Evolutionary conservation across 2,113 vertebrate species (phyloP).

Genomic region (Pygoscelis adeliae): DNA sequence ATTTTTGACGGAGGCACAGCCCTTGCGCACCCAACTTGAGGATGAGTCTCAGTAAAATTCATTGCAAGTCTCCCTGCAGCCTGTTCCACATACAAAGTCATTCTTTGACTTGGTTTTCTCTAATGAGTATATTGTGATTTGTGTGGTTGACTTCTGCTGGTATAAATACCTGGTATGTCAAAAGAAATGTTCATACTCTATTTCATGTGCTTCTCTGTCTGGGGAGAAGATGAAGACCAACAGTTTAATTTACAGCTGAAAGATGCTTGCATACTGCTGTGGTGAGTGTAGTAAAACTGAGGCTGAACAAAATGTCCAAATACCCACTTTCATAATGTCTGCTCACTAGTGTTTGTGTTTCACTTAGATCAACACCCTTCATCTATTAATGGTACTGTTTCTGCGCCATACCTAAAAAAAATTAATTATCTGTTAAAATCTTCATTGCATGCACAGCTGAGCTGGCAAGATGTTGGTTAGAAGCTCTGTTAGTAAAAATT

Average conservation of each 20-base stretch:
- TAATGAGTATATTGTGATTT: neutral
- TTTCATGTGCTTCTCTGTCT: neutral
- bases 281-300: neutral
- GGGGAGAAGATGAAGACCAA: neutral
- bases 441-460: slow-evolving; percentile 3
- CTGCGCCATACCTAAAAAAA: neutral
- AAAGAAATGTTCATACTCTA: neutral
- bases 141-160: neutral
- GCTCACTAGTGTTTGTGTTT: neutral
- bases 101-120: neutral
- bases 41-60: neutral
- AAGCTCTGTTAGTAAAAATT: neutral
- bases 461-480: neutral
- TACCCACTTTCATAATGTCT: neutral
- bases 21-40: neutral
- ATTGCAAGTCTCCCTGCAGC: neutral
- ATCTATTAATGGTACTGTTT: neutral
- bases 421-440: neutral
- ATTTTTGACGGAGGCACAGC: neutral
- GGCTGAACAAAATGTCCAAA: neutral
- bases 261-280: neutral
- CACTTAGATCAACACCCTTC: neutral
- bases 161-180: neutral
- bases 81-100: neutral
- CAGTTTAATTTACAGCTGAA: slow-evolving; percentile 7